Evolutionary conservation across 2,888 invertebrate genomes (phyloP), one percentile per base, ranked within the genome.

Genomic region (Geophilus truncorum): DNA sequence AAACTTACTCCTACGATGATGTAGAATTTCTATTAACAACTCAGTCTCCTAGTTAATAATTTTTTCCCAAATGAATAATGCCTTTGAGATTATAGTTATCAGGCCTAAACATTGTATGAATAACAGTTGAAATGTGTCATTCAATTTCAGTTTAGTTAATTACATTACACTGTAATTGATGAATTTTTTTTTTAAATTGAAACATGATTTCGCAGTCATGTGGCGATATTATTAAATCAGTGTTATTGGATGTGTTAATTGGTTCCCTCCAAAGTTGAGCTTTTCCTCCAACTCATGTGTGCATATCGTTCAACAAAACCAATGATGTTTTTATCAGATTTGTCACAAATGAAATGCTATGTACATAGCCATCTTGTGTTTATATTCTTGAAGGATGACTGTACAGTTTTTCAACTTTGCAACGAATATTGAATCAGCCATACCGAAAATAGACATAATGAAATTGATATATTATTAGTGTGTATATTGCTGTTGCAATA

Each of bases 251-350:
- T 62, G 62, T 62, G 25, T 62, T 62, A 62, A 62, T 62, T 62
- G 62, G 62, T 62, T 62, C 62, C 62, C 62, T 62, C 62, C 62
- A 62, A 62, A 62, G 62, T 62, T 62, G 62, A 62, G 62, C 62
- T 62, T 62, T 62, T 25, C 62, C 45, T 45, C 25, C 62, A 25
- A 62, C 21, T 62, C 62, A 62, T 62, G 62, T 62, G 62, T 62
- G 62, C 62, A 62, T 62, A 62, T 62, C 62, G 62, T 62, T 62
- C 21, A 62, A 25, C 21, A 62, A 57, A 57, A 62, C 21, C 62
- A 62, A 62, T 62, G 62, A 45, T 45, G 45, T 45, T 62, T 62
- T 62, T 62, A 62, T 25, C 62, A 62, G 23, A 62, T 62, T 23
- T 62, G 62, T 62, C 62, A 62, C 62, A 62, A 62, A 62, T 62